Evolutionary conservation across 2,113 vertebrate genomes (phyloP).

Genomic region (Gavialis gangeticus): DNA sequence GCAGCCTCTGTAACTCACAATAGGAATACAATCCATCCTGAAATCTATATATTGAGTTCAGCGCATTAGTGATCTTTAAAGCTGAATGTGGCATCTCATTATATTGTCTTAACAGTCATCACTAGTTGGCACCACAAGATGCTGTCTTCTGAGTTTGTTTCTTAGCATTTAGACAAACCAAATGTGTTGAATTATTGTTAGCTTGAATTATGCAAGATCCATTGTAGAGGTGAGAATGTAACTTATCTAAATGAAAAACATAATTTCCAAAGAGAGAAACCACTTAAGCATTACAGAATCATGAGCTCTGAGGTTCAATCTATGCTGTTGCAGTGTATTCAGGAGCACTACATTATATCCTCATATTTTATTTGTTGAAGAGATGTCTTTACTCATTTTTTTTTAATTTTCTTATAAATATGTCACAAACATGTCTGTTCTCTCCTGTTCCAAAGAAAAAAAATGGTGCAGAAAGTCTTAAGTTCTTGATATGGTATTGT

Average conservation of each 20-base stretch:
- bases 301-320: neutral
- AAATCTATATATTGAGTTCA: neutral
- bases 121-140: constrained; percentile 46
- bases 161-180: neutral
- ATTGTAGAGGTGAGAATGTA: neutral
- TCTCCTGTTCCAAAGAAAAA: neutral
- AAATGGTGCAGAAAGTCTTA: neutral
- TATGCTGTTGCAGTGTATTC: no score
- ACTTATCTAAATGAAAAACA: neutral
- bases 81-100: constrained; percentile 4
- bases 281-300: neutral
- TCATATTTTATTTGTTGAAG: neutral
- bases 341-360: no score
- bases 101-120: constrained; percentile 19
- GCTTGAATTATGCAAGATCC: no score
- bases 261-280: neutral
- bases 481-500: neutral
- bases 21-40: neutral
- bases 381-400: neutral
- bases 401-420: neutral
- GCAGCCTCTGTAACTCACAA: neutral
- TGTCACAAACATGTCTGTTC: neutral
- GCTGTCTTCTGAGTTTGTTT: constrained; percentile 11
- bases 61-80: neutral
- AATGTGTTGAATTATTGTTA: no score